phyloP scores from a whole-genome alignment of 1,140 invertebrate genomes.

The Platyscapa corneri region DNA sequence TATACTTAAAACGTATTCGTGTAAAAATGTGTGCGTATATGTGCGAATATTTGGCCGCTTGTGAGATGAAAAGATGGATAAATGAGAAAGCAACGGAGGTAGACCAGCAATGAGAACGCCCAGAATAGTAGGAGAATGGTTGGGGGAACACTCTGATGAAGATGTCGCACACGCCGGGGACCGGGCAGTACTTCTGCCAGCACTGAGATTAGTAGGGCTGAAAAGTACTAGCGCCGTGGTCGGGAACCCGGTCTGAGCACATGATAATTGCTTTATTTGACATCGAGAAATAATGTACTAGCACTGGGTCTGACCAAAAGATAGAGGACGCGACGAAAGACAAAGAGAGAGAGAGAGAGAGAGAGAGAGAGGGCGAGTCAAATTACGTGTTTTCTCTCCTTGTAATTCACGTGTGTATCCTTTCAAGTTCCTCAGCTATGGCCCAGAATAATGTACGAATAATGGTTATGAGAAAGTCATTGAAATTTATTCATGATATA shows the following conservation, averaged over 20 bases:
- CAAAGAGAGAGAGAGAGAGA: no score
- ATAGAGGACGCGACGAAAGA: constrained; percentile 38
- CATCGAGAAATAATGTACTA: constrained; percentile 74
- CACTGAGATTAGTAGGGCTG: constrained; percentile 70
- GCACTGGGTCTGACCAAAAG: constrained; percentile 52
- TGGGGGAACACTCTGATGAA: constrained; percentile 67
- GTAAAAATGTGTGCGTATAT: no score
- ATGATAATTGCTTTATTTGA: constrained; percentile 77
- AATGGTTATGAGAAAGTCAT: constrained; percentile 31
- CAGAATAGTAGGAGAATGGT: background rate
- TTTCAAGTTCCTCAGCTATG: constrained; percentile 33
- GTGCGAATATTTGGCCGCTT: no score
- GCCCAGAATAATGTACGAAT: background rate
- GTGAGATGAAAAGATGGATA: constrained; percentile 40
- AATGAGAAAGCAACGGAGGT: constrained; percentile 46
- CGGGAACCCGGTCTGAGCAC: constrained; percentile 61
- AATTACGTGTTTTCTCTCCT: constrained; percentile 46
- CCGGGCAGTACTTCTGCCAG: background rate
- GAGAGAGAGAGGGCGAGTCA: constrained; percentile 58
- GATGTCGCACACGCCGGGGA: constrained; percentile 74
- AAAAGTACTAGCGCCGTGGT: constrained; percentile 66
- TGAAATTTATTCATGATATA: background rate
- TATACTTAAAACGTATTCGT: no score
- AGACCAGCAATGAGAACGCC: constrained; percentile 20
- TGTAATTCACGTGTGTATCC: constrained; percentile 45